A percentile compares a stretch with the other conserved stretches of the same genome.
phyloP scores from a whole-genome alignment of 2,797 vertebrate genomes.

The Tokudaia tokunoshimensis region DNA sequence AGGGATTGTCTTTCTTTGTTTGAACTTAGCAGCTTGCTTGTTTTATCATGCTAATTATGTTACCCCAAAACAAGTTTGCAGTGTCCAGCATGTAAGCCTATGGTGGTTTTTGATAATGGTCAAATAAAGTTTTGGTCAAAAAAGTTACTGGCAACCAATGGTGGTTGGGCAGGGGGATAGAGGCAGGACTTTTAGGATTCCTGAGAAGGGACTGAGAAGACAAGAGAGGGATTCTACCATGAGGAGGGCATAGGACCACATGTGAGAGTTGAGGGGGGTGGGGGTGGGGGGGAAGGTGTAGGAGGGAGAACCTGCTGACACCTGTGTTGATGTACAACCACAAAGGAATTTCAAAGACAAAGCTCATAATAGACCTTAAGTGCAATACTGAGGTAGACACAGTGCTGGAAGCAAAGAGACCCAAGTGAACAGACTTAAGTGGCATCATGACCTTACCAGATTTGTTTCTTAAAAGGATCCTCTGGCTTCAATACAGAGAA shows the following conservation, averaged over 20 bases:
- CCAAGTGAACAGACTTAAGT: not conserved
- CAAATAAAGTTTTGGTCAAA: not conserved
- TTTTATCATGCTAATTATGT: too few relatives aligned
- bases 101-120: not conserved
- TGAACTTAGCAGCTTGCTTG: not conserved
- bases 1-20: not conserved
- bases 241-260: not conserved
- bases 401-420: not conserved
- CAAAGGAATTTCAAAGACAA: not conserved
- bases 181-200: not conserved
- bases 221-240: not conserved
- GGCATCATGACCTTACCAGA: not conserved
- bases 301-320: too few relatives aligned
- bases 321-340: not conserved
- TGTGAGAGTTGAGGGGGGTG: too few relatives aligned
- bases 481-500: not conserved
- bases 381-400: not conserved
- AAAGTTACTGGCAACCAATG: not conserved
- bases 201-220: not conserved
- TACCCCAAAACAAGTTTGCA: too few relatives aligned
- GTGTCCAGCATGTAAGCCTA: not conserved
- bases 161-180: not conserved
- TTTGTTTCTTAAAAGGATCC: not conserved
- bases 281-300: too few relatives aligned
- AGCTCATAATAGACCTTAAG: not conserved